phyloP scores from a whole-genome alignment of 2,797 vertebrate genomes.

The Antrozous pallidus region DNA sequence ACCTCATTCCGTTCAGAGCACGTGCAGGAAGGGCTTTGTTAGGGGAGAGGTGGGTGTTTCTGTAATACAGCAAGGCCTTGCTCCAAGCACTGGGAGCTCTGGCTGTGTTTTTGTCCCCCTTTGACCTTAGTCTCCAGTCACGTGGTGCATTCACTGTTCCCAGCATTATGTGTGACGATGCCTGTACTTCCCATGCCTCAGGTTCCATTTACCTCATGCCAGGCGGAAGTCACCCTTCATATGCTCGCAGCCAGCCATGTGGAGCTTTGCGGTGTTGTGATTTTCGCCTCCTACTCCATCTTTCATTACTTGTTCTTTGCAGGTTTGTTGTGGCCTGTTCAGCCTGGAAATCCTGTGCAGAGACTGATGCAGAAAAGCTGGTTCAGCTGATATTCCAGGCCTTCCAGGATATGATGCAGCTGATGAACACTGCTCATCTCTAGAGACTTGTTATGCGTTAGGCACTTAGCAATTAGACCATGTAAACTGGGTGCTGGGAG shows the following conservation, averaged over 20 bases:
- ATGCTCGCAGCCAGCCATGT: not conserved
- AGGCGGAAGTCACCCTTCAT: not conserved
- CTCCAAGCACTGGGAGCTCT: not conserved
- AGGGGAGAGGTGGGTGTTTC: not conserved
- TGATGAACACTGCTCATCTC: slow-evolving; percentile 87
- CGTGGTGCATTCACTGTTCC: not conserved
- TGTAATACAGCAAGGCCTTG: not conserved
- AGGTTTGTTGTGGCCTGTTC: slow-evolving; percentile 88
- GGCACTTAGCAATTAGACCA: not conserved
- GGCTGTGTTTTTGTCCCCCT: not conserved
- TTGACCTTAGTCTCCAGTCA: not conserved
- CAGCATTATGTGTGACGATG: not conserved
- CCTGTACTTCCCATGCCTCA: not conserved
- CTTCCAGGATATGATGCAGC: slow-evolving; percentile 89
- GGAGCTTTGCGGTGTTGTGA: not conserved
- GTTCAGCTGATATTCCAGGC: slow-evolving; percentile 83
- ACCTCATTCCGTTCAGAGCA: not conserved
- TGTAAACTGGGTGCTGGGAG: not conserved
- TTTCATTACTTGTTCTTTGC: slow-evolving; percentile 5
- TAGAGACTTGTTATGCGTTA: slow-evolving; percentile 74
- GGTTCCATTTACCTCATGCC: not conserved
- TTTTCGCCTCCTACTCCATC: not conserved
- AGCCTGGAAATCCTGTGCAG: slow-evolving; percentile 91
- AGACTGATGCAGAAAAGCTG: slow-evolving; percentile 89
- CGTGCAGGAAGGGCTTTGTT: not conserved